Base-by-base conservation (phyloP, 2,113 vertebrate genomes). In the Symphodus melops region DNA sequence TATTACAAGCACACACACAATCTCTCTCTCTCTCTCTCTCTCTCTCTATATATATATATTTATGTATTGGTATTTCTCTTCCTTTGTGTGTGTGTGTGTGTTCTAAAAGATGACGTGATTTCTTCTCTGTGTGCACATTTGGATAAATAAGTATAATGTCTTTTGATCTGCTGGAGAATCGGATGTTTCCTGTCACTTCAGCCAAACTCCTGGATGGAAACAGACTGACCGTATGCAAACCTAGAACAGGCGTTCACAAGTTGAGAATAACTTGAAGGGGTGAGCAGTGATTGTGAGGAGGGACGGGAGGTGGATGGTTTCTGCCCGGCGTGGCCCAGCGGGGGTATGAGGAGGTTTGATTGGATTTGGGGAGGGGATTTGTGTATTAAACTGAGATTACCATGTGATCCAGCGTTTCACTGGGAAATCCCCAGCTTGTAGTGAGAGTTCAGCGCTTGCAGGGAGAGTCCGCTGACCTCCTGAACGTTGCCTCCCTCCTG, bases 291-390 rank as follows among this genome's bases (percentile, higher is more conserved):
- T 21, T 41, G 19, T 17, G 66, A 39, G 59, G 21, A 33, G 21
- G 53, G 60, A 36, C 36, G 74, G 57, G 48, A 23, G 59, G 75
- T 53, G 63, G 56, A 37, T 37, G 73, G 74, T 61, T 53, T 36
- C 62, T 25, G 57, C 9, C 37, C 52, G 37, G 72, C 44, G 59
- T 57, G 62, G 77, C 81, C 89, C 81, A 49, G 71, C 42, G 66
- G 68, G 75, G 70, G 81, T 87, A 78, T 88, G 86, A 88, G 77
- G 86, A 88, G 77, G 69, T 92, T 88, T 90, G 91, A 91, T 91
- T 92, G 89, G 89, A 91, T 92, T 91, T 79, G 72, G 71, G 69
- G 66, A 83, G 77, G 68, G 85, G 89, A 91, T 92, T 92, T 92
- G 83, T 86, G 88, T 86, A 86, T 87, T 90, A 89, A 89, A 92